Conservation (phyloP, 2,797 vertebrate genomes). For the Geotrypetes seraphini region DNA sequence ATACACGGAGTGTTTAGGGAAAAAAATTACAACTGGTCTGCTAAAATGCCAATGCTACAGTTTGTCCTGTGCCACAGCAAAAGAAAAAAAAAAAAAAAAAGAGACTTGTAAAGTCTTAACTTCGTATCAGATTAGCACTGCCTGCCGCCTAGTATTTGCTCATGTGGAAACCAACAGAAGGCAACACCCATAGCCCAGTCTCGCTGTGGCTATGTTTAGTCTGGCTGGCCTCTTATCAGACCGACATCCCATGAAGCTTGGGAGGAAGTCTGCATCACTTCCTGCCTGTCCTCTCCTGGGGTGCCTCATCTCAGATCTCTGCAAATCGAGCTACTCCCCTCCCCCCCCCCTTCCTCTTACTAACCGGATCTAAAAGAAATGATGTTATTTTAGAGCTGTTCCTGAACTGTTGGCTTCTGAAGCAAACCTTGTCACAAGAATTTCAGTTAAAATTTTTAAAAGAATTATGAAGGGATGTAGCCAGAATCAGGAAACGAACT, state of each 20-base stretch:
- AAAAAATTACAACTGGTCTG: too few relatives aligned
- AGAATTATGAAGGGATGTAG: not conserved
- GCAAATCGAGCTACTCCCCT: conserved; percentile 47
- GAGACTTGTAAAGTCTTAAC: too few relatives aligned
- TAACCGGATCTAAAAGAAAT: too few relatives aligned
- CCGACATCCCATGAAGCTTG: conserved; percentile 56
- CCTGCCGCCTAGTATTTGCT: not conserved
- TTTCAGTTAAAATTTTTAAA: conserved; percentile 10
- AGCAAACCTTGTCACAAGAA: too few relatives aligned
- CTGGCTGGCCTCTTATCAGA: conserved; percentile 58
- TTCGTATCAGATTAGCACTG: not conserved
- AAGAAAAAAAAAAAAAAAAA: too few relatives aligned
- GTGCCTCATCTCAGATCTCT: conserved; percentile 37
- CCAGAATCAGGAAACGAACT: too few relatives aligned
- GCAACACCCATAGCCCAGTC: conserved; percentile 34
- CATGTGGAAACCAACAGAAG: conserved; percentile 10
- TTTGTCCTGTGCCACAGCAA: too few relatives aligned
- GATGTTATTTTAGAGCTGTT: too few relatives aligned
- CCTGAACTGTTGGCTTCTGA: too few relatives aligned
- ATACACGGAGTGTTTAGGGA: too few relatives aligned
- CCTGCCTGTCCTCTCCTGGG: conserved; percentile 53
- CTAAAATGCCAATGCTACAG: too few relatives aligned
- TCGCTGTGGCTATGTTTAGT: conserved; percentile 59
- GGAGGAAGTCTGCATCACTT: conserved; percentile 62
- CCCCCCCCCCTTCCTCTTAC: conserved; percentile 62